Conservation (phyloP, 2,113 vertebrate genomes). For the Mastomys coucha region DNA sequence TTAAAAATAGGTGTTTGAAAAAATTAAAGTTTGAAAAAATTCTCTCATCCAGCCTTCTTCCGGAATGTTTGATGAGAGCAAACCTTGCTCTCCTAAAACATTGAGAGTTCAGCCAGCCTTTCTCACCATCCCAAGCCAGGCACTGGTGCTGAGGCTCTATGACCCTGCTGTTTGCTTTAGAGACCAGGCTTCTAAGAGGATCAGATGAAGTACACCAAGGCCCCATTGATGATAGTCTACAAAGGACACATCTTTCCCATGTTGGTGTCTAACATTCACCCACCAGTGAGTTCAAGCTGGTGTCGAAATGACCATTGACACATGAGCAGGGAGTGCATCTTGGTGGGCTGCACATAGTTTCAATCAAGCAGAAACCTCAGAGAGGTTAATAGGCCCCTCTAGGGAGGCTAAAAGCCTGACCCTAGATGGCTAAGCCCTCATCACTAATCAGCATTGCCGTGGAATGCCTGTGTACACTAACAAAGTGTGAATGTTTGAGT, state of each 20-base stretch:
- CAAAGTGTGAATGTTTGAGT: conserved; percentile 31
- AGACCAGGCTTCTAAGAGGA: neutral
- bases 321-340: neutral
- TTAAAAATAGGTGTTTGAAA: too few species aligned
- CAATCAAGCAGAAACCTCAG: neutral
- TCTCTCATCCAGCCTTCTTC: neutral
- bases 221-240: neutral
- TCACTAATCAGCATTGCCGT: neutral
- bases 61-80: neutral
- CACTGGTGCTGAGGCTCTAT: rapidly evolving
- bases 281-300: neutral
- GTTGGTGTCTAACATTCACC: neutral
- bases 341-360: neutral
- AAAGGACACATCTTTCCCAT: neutral
- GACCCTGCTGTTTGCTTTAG: neutral
- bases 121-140: neutral
- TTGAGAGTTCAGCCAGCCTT: too few species aligned
- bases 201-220: too few species aligned
- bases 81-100: neutral
- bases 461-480: neutral
- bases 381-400: neutral
- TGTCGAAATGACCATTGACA: neutral
- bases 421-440: neutral
- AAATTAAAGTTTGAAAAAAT: too few species aligned
- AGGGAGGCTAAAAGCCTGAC: neutral